Base-by-base conservation (phyloP, 2,797 vertebrate species). In the Eleutherodactylus coqui region DNA sequence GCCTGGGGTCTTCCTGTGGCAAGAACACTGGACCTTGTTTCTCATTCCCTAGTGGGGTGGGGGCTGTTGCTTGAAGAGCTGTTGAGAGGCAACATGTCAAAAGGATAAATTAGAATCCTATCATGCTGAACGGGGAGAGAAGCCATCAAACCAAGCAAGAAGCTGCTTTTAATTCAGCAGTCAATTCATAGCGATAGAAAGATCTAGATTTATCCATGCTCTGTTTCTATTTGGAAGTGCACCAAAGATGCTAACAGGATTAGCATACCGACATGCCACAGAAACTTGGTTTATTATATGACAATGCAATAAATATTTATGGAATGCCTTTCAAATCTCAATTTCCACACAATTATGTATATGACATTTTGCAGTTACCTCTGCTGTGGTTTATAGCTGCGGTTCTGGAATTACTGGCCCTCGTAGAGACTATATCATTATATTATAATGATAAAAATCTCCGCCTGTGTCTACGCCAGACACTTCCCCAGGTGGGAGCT, bases 91-190 rank as follows among this genome's bases (percentile, higher is more conserved):
- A 84, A 86, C 70, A 87, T 87, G 86, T 87, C 86, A 87, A 49
- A 87, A 84, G 83, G 86, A 84, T 85, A 87, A 81, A 87, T 87
- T 87, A 87, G 86, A 87, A 87, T 80, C 82, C 86, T 55, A 87
- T 87, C 77, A 85, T 47, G 86, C 86, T 87, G 86, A 84, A 87
- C 86, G 67, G 38, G 43, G 76, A 87, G 53, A 87, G 76, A 86
- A 86, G 84, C 67, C 53, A 79, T 73, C 49, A 78, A 85, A 80
- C 36, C 82, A 62, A 82, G 75, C 81, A 84, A 78, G 62, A 58
- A 80, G 67, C 75, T 73, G 41, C 64, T 49, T 82, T 87, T 84
- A 77, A 87, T 83, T 87, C 75, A 81, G 75, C 69, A 87, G 82
- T 41, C 53, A 80, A 62, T 87, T 79, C 82, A 45, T 51, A 83